Conservation (phyloP, 2,888 invertebrate genomes). For the Tholera decimalis region DNA sequence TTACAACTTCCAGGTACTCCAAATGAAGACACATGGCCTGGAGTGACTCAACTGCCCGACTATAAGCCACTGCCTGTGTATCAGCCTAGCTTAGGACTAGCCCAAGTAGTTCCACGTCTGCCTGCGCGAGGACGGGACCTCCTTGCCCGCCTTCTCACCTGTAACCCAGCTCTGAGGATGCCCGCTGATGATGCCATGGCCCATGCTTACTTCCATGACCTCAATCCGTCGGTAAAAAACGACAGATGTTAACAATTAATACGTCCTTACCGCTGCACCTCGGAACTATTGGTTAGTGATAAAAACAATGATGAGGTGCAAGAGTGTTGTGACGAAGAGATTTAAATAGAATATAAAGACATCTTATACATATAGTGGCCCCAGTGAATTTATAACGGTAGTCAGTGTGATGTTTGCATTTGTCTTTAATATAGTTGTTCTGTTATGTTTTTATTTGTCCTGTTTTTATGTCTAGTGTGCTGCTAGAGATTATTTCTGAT, state of each 20-base stretch:
- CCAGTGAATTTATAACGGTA: constrained; percentile 52
- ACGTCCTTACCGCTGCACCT: constrained; percentile 89
- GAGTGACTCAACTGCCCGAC: constrained; percentile 98
- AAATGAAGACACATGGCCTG: constrained; percentile 99
- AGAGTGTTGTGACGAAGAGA: constrained; percentile 86
- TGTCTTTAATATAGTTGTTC: constrained; percentile 37
- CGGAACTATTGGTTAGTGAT: constrained; percentile 86
- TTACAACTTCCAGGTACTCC: constrained; percentile 93
- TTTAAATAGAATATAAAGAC: constrained; percentile 68
- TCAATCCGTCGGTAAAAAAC: constrained; percentile 93
- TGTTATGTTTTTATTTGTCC: constrained; percentile 37
- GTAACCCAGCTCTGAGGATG: constrained; percentile 98
- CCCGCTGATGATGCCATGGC: constrained; percentile 99
- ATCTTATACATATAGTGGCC: constrained; percentile 34
- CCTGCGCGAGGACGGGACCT: constrained; percentile 98
- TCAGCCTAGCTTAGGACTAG: constrained; percentile 97
- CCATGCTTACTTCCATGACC: constrained; percentile 98
- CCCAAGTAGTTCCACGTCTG: constrained; percentile 97
- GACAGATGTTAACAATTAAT: constrained; percentile 92
- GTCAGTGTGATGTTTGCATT: constrained; percentile 45
- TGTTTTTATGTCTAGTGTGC: constrained; percentile 20
- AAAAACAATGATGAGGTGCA: constrained; percentile 86
- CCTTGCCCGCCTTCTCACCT: constrained; percentile 97
- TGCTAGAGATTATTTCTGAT: constrained; percentile 24
- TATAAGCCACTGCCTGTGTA: constrained; percentile 99